phyloP scores from a whole-genome alignment of 2,797 vertebrate species.

The Poecilia velifera region DNA sequence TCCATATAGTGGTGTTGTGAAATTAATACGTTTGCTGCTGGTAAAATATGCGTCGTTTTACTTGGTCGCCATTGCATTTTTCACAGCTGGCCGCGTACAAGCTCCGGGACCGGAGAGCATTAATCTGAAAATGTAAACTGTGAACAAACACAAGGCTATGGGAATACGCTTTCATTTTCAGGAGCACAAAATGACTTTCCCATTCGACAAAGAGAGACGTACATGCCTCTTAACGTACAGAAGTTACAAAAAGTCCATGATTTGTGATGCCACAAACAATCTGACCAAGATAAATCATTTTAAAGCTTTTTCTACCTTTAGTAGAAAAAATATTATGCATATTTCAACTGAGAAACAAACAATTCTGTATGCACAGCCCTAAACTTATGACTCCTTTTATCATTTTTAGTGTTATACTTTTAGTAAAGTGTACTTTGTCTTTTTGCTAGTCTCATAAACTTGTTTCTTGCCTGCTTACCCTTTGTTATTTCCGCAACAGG shows the following conservation, averaged over 20 bases:
- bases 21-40: conserved; percentile 23
- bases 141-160: conserved; percentile 20
- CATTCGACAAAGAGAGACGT: background rate
- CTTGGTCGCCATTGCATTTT: conserved; percentile 20
- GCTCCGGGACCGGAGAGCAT: conserved; percentile 10
- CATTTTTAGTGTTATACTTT: background rate
- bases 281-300: background rate
- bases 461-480: too few species aligned
- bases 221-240: background rate
- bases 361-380: background rate
- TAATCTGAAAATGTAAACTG: conserved; percentile 17
- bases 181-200: background rate
- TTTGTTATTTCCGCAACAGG: too few species aligned
- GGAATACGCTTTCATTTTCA: conserved; percentile 7
- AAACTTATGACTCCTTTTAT: background rate
- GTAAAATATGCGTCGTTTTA: conserved; percentile 27
- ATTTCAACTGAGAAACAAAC: background rate
- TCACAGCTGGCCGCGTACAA: conserved; percentile 19
- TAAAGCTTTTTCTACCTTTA: background rate
- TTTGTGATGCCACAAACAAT: background rate
- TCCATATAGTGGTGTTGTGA: conserved; percentile 21
- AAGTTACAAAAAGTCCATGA: background rate
- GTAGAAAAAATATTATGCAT: background rate
- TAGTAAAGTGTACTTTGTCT: background rate
- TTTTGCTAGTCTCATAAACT: background rate